Evolutionary conservation across 2,888 invertebrate species (phyloP), one percentile per base, ranked within the genome.

Genomic region (Mesodorylaimus sp.): DNA sequence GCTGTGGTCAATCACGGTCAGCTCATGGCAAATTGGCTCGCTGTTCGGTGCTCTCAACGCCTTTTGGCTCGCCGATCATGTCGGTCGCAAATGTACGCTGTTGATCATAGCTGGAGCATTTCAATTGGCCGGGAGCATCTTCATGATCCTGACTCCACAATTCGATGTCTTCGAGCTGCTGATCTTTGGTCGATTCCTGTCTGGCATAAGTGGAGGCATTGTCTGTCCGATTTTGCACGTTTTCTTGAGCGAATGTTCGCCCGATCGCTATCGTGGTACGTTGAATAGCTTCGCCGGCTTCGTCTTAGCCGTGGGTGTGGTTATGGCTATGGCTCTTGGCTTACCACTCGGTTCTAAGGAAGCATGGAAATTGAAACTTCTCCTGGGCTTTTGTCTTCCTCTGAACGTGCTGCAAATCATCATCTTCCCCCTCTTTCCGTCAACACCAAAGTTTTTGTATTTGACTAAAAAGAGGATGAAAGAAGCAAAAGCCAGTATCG

Each of bases 1-100:
- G 3, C n/a, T 46, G 29, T 46, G 46, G 46, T 46, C 46, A 3
- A 23, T 36, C 16, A 5, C 25, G 3, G 24, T 46, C 21, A 46
- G 37, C 21, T 21, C 23, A 3, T 36, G 5, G 19, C 37, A 23
- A 5, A 21, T 46, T 39, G 46, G 46, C 3, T 3, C 32, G 3
- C 5, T 23, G 29, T 36, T 16, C 5, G 36, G 32, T 5, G 7
- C 32, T 21, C 19, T 46, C 7, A 39, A n/a, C 46, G 25, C 7
- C 3, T 23, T 5, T 16, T 7, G 21, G 5, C 32, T 46, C 3
- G 32, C 24, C 23, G 19, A 36, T 3, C 7, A 7, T 21, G 3
- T 3, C 5, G 46, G 46, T 29, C 28, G 38, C 19, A 46, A 32
- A 36, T 3, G 5, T 5, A 19, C 38, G 3, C 46, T 46, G 3